A percentile compares a stretch with the other conserved stretches of the same genome.
Conservation (phyloP, 2,888 invertebrate genomes). For the Platycheirus albimanus region DNA sequence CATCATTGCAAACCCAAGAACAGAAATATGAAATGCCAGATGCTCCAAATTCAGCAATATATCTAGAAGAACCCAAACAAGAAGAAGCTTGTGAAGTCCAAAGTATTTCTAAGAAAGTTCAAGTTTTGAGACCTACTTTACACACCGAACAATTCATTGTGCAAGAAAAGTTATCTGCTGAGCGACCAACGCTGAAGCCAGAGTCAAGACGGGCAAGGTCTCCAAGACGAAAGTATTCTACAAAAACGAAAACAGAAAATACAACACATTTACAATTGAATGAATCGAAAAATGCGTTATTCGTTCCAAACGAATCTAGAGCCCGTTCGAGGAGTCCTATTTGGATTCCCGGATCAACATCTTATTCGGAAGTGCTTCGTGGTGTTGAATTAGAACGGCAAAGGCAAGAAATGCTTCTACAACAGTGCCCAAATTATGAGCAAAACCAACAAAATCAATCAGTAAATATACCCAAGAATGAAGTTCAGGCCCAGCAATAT, state of each 20-base stretch:
- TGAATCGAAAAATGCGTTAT: conserved; percentile 14
- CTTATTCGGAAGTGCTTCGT: conserved; percentile 91
- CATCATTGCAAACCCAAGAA: conserved; percentile 28
- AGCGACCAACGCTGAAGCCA: conserved; percentile 8
- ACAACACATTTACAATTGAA: neutral
- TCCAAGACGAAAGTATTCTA: conserved; percentile 46
- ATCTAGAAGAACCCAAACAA: conserved; percentile 1
- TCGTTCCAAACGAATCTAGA: conserved; percentile 77
- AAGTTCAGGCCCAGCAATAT: too few relatives aligned
- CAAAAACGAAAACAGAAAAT: conserved; percentile 24
- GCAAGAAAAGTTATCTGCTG: conserved; percentile 31
- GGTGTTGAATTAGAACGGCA: conserved; percentile 83
- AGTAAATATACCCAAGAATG: neutral
- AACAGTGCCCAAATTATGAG: conserved; percentile 51
- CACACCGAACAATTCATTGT: conserved; percentile 33
- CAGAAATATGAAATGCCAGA: conserved; percentile 39
- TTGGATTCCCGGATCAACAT: conserved; percentile 89
- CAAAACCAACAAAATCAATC: neutral
- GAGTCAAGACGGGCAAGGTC: conserved; percentile 57
- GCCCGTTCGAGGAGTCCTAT: conserved; percentile 88
- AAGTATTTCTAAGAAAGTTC: neutral
- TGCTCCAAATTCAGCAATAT: neutral
- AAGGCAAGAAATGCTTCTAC: conserved; percentile 59
- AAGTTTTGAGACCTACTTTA: neutral
- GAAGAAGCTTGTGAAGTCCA: neutral